Base-by-base conservation (phyloP, 2,888 invertebrate species). In the Eristalis tenax region DNA sequence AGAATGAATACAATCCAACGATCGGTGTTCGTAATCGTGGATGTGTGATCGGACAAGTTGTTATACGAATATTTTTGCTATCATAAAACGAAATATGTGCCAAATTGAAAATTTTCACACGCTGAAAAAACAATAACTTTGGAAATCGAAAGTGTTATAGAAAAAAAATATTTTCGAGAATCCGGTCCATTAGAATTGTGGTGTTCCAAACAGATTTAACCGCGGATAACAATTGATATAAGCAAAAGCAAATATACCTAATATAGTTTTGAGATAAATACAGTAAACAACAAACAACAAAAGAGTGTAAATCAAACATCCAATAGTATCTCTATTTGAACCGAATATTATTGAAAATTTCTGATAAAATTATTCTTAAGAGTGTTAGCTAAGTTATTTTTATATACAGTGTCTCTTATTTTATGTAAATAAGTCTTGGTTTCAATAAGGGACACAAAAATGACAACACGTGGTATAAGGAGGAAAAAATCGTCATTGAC, bases 401-500 rank as follows among this genome's bases (percentile, higher is more conserved):
- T 70, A 57, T 64, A 26, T 61, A 22, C 43, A 83, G 4, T 71
- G 38, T 18, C 50, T 18, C 13, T 11, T 38, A 38, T 38, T 13
- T 8, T 18, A 50, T 50, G n/a, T 18, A 38, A 56, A 56, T 18
- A 59, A 11, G n/a, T 71, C 15, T 38, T 66, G 28, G 15, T 22
- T 43, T 10, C 13, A n/a, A 11, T n/a, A 28, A 50, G 40, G 40
- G 4, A 50, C 43, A 61, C 13, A 6, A 26, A 43, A 89, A 96
- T 96, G 96, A 95, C 97, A 90, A 95, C 97, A 89, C 95, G 97
- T 90, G 97, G 96, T 66, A 97, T 98, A 89, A 94, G 97, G 90
- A 95, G 97, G 90, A 98, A 98, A 94, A 98, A 98, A 93, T 97
- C 97, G 63, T 96, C 97, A 90, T 94, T 98, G 88, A 96, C 97